Evolutionary conservation across 2,797 vertebrate genomes (phyloP).

Genomic region (Lemur catta): DNA sequence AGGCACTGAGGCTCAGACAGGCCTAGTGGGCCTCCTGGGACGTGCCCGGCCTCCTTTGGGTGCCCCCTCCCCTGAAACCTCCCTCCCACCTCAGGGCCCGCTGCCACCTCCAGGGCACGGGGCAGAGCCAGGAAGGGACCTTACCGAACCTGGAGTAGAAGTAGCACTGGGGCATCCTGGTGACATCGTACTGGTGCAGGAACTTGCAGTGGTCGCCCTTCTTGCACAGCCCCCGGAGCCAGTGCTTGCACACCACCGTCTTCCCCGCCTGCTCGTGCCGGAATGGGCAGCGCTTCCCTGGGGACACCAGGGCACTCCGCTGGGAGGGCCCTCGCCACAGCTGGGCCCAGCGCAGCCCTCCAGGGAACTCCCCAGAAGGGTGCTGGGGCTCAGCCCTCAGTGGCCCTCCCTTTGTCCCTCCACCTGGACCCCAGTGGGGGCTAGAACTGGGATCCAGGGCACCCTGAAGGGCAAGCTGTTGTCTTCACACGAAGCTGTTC

Average conservation of each 20-base stretch:
- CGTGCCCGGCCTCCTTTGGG: background rate
- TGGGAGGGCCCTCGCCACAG: background rate
- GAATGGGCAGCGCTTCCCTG: slow-evolving; percentile 51
- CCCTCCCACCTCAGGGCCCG: background rate
- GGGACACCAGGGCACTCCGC: accelerated
- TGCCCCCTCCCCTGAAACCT: background rate
- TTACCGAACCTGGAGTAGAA: slow-evolving; percentile 72
- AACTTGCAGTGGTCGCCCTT: slow-evolving; percentile 60
- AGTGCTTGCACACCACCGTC: slow-evolving; percentile 75
- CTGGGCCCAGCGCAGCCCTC: background rate
- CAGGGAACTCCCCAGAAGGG: background rate
- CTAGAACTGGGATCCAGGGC: background rate
- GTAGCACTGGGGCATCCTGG: slow-evolving; percentile 65
- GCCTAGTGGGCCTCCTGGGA: background rate
- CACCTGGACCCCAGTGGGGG: background rate
- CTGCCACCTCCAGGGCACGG: accelerated
- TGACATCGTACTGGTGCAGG: slow-evolving; percentile 30
- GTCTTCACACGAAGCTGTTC: background rate
- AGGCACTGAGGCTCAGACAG: background rate
- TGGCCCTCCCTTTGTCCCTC: accelerated
- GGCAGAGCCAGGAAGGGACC: background rate
- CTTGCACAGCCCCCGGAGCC: slow-evolving; percentile 76
- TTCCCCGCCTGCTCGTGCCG: accelerated
- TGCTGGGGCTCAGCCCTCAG: background rate
- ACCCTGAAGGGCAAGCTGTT: background rate